A percentile compares a stretch with the other conserved stretches of the same genome.
These are phyloP conservation scores for Cabera pusaria DNA, from an alignment of 2,888 invertebrate genomes.

Conservation along the genomic window DNA sequence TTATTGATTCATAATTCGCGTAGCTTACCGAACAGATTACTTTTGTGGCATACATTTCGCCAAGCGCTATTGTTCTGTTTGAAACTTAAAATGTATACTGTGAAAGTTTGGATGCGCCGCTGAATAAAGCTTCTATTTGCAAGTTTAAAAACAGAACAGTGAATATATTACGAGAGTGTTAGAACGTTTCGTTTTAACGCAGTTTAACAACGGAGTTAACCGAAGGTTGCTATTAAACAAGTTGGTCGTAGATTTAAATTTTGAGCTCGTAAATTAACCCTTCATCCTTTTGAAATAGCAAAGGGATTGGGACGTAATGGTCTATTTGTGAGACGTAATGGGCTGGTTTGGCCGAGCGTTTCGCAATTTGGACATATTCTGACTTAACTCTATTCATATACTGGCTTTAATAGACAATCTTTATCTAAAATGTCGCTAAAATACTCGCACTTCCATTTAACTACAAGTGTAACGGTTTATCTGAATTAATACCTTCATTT, in stretches of 20 bases:
- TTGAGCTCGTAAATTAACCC: conserved; percentile 82
- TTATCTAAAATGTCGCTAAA: conserved; percentile 40
- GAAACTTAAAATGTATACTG: conserved; percentile 24
- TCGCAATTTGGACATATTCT: conserved; percentile 76
- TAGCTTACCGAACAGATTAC: conserved; percentile 33
- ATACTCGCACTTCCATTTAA: not conserved
- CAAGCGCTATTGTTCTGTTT: conserved; percentile 19
- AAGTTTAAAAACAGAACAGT: conserved; percentile 9
- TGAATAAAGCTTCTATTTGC: conserved; percentile 28
- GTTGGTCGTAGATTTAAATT: conserved; percentile 81
- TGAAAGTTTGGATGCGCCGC: conserved; percentile 35
- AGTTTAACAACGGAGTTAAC: conserved; percentile 75
- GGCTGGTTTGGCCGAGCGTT: conserved; percentile 72
- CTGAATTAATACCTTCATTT: no score
- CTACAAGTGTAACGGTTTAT: no score
- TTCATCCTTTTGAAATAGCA: conserved; percentile 82
- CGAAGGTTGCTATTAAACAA: conserved; percentile 74
- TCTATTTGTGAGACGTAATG: conserved; percentile 82
- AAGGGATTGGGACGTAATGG: conserved; percentile 81
- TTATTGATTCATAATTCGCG: conserved; percentile 52
- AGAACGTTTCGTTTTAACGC: conserved; percentile 60
- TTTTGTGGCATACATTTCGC: conserved; percentile 16
- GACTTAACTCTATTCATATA: conserved; percentile 67
- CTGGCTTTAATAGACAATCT: conserved; percentile 47
- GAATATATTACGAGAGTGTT: conserved; percentile 7